Percentiles rank a stretch among this genome's conserved stretches.
Conservation (phyloP, 2,797 vertebrate species). For the Poeciliopsis infans region DNA sequence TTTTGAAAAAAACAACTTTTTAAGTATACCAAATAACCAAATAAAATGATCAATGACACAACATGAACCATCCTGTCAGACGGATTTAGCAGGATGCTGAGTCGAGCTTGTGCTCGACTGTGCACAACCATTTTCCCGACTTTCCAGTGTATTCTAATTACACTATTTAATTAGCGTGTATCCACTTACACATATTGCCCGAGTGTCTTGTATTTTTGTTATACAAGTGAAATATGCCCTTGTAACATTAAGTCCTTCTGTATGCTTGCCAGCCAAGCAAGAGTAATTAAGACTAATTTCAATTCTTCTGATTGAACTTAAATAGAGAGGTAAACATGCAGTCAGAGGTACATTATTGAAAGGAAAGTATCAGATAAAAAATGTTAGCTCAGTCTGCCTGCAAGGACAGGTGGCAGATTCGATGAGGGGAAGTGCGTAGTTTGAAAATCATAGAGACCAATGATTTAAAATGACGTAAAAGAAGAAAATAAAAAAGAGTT, state of each 20-base stretch:
- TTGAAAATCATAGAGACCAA: background rate
- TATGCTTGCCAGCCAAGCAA: conserved; percentile 57
- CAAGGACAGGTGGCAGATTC: background rate
- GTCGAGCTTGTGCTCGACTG: conserved; percentile 62
- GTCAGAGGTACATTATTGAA: conserved; percentile 33
- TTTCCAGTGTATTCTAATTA: conserved; percentile 72
- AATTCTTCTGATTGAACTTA: conserved; percentile 68
- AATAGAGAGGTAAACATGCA: conserved; percentile 62
- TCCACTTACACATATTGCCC: conserved; percentile 67
- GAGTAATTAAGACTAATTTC: conserved; percentile 63
- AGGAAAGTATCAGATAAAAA: background rate
- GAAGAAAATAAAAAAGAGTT: conserved; percentile 2
- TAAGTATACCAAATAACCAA: background rate
- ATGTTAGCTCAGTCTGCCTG: background rate
- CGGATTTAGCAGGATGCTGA: conserved; percentile 35
- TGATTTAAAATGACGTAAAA: background rate
- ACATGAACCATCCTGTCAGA: conserved; percentile 40
- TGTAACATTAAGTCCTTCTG: conserved; percentile 60
- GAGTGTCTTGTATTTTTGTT: conserved; percentile 62
- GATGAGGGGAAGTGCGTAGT: background rate
- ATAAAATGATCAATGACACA: background rate
- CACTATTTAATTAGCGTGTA: conserved; percentile 73
- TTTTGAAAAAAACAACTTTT: background rate
- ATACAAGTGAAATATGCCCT: conserved; percentile 61
- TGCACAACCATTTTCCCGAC: conserved; percentile 64